Conservation (phyloP, 1,140 invertebrate genomes). For the Philaenus spumarius region DNA sequence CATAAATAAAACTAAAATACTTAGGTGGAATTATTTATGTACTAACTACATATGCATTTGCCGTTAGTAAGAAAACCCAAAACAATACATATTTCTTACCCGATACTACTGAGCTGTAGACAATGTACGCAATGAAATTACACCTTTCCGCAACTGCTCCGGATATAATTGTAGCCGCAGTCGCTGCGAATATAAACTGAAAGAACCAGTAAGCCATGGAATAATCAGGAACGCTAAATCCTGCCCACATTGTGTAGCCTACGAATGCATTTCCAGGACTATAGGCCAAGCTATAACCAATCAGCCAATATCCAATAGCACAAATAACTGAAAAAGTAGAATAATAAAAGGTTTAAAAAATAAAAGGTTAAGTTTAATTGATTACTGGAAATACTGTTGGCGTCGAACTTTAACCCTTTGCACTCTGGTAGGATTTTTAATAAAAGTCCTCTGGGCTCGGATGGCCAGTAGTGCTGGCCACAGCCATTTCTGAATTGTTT, state of each 20-base stretch:
- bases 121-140: slow-evolving; percentile 49
- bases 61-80: too few relatives aligned
- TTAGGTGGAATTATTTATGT: too few relatives aligned
- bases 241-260: slow-evolving; percentile 31
- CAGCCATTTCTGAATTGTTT: too few relatives aligned
- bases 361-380: background rate
- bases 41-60: too few relatives aligned
- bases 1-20: too few relatives aligned
- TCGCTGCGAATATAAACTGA: slow-evolving; percentile 47
- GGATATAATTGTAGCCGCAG: slow-evolving; percentile 46
- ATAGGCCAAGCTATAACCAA: slow-evolving; percentile 49
- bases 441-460: too few relatives aligned
- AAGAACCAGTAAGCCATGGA: slow-evolving; percentile 42
- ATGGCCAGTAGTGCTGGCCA: too few relatives aligned
- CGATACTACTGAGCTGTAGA: slow-evolving; percentile 48
- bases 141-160: slow-evolving; percentile 52
- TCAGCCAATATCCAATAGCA: slow-evolving; percentile 46
- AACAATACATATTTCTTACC: too few relatives aligned
- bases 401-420: too few relatives aligned
- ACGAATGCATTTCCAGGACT: slow-evolving; percentile 36
- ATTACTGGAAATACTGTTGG: too few relatives aligned
- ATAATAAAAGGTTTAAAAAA: background rate
- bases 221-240: slow-evolving; percentile 21
- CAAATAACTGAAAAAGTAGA: slow-evolving; percentile 41
- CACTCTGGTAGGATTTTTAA: too few relatives aligned